These are phyloP conservation scores for Lepus oiostolus DNA, from an alignment of 2,797 vertebrate species.

Conservation along the genomic window DNA sequence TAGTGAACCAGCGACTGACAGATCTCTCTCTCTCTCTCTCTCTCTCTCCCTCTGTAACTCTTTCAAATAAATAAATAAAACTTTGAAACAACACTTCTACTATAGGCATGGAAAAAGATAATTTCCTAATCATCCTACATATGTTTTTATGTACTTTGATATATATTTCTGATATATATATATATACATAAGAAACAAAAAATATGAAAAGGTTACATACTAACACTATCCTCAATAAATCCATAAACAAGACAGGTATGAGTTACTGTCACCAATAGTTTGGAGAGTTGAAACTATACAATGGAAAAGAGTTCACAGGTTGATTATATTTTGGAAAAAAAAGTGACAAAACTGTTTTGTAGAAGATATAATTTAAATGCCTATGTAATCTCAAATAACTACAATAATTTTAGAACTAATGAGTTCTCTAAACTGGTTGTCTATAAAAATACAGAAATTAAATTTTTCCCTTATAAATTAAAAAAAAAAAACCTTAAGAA, in stretches of 20 bases:
- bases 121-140: neutral
- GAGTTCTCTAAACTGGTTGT: neutral
- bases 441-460: neutral
- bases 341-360: neutral
- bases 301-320: neutral
- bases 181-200: neutral
- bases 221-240: neutral
- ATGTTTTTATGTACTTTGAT: too few species aligned
- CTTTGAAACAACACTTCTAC: neutral
- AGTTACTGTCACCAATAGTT: neutral
- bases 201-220: conserved; percentile 22
- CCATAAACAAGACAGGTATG: neutral
- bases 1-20: too few species aligned
- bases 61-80: too few species aligned
- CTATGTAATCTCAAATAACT: neutral
- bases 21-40: too few species aligned
- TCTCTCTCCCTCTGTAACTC: too few species aligned
- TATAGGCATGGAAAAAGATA: neutral
- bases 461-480: neutral
- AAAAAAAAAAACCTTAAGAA: neutral
- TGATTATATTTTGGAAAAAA: conserved; percentile 3
- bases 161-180: neutral
- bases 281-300: neutral
- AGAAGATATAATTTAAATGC: neutral
- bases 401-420: neutral